Conservation (phyloP, 1,140 invertebrate species). For the Drosophila pseudoobscura region DNA sequence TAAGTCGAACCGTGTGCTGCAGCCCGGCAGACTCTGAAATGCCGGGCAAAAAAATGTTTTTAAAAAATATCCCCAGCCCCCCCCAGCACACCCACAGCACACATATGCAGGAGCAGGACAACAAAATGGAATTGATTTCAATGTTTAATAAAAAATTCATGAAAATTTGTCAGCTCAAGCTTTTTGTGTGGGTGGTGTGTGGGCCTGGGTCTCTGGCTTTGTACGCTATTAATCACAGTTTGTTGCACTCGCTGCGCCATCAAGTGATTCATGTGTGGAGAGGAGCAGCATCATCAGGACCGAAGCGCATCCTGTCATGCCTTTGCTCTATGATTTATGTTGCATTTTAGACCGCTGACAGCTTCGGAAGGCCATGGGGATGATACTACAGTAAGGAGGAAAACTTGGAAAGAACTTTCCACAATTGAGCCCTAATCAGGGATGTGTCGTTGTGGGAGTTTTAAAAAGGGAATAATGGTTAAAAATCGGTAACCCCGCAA, state of each 20-base stretch:
- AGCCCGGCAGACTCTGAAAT: conserved; percentile 42
- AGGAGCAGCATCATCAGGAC: conserved; percentile 41
- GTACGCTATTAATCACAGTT: conserved; percentile 78
- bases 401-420: conserved; percentile 19
- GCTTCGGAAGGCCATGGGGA: conserved; percentile 1
- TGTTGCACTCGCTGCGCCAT: conserved; percentile 80
- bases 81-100: conserved; percentile 11
- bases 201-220: conserved; percentile 16
- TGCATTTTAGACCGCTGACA: conserved; percentile 70
- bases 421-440: conserved; percentile 53
- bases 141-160: conserved; percentile 82
- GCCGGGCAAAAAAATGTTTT: conserved; percentile 47
- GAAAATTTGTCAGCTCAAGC: conserved; percentile 77
- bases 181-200: conserved; percentile 28
- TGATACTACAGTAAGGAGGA: not conserved
- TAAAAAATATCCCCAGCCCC: conserved; percentile 38
- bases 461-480: no score
- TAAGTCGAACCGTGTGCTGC: conserved; percentile 76
- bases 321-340: conserved; percentile 71
- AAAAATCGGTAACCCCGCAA: no score
- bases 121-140: conserved; percentile 80
- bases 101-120: conserved; percentile 50
- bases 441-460: conserved; percentile 12
- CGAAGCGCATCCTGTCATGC: conserved; percentile 71
- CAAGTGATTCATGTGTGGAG: conserved; percentile 74